These are phyloP conservation scores for Andrena minutula DNA, from an alignment of 2,888 invertebrate species.

Conservation along the genomic window DNA sequence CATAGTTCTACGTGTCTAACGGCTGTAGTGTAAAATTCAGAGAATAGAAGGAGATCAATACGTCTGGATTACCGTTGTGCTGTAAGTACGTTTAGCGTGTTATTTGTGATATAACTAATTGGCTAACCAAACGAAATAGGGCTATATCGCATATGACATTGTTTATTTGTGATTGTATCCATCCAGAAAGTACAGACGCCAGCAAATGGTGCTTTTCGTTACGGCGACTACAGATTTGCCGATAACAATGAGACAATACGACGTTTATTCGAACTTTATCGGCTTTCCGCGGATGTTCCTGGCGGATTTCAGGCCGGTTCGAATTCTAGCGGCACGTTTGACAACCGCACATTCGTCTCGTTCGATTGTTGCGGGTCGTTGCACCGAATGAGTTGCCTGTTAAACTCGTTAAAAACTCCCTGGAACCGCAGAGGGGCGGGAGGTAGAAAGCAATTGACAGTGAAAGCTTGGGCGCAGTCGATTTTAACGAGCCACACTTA, in stretches of 20 bases:
- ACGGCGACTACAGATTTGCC: background rate
- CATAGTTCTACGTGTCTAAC: background rate
- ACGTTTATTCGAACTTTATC: conserved; percentile 31
- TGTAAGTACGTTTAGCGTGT: too few species aligned
- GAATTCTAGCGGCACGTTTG: conserved; percentile 26
- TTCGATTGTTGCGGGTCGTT: conserved; percentile 62
- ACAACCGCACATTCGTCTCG: conserved; percentile 32
- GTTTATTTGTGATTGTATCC: too few species aligned
- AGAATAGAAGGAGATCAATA: background rate
- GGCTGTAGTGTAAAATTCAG: background rate
- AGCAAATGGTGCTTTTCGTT: background rate
- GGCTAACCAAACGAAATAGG: too few species aligned
- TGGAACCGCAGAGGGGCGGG: background rate
- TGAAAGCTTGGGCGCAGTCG: conserved; percentile 30
- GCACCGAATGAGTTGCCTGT: conserved; percentile 61
- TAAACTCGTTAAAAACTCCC: conserved; percentile 62
- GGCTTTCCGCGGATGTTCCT: background rate
- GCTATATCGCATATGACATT: too few species aligned
- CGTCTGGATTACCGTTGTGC: too few species aligned
- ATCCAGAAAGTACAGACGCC: too few species aligned
- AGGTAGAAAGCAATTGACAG: conserved; percentile 45
- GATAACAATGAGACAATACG: conserved; percentile 15
- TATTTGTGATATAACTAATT: too few species aligned
- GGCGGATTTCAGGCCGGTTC: background rate
- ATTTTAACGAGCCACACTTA: conserved; percentile 56